phyloP scores from a whole-genome alignment of 2,797 vertebrate genomes.

The Epinephelus awoara region DNA sequence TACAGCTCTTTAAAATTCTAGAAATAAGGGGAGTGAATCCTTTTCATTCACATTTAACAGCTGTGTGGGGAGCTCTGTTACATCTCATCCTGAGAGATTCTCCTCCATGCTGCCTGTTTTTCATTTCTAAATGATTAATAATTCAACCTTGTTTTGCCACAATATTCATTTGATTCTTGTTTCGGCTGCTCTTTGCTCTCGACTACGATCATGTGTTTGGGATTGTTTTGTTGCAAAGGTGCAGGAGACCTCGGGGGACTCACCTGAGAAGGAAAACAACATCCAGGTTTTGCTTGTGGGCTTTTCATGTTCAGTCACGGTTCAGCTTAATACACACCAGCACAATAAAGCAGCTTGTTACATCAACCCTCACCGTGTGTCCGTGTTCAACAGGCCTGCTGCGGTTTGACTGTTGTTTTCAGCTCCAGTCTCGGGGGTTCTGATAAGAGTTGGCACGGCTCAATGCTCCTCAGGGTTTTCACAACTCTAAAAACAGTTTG shows the following conservation, averaged over 20 bases:
- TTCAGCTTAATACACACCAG: conserved; percentile 31
- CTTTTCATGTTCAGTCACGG: conserved; percentile 53
- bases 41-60: neutral
- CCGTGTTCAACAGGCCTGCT: conserved; percentile 30
- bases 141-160: conserved; percentile 13
- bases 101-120: neutral
- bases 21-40: conserved; percentile 4
- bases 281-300: conserved; percentile 29
- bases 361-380: conserved; percentile 15
- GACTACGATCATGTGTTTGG: neutral
- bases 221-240: conserved; percentile 37
- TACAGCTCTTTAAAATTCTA: no score
- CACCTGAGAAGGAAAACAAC: conserved; percentile 38
- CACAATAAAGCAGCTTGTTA: conserved; percentile 34
- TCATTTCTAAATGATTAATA: conserved; percentile 6
- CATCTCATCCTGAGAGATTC: neutral
- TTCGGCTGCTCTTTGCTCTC: conserved; percentile 1
- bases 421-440: conserved; percentile 29
- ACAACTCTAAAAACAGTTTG: conserved; percentile 22
- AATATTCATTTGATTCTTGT: conserved; percentile 20
- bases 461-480: conserved; percentile 21
- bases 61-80: neutral
- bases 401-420: conserved; percentile 47
- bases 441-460: conserved; percentile 22
- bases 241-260: conserved; percentile 22